phyloP scores from a whole-genome alignment of 2,888 invertebrate genomes.

The Mesoligia furuncula region DNA sequence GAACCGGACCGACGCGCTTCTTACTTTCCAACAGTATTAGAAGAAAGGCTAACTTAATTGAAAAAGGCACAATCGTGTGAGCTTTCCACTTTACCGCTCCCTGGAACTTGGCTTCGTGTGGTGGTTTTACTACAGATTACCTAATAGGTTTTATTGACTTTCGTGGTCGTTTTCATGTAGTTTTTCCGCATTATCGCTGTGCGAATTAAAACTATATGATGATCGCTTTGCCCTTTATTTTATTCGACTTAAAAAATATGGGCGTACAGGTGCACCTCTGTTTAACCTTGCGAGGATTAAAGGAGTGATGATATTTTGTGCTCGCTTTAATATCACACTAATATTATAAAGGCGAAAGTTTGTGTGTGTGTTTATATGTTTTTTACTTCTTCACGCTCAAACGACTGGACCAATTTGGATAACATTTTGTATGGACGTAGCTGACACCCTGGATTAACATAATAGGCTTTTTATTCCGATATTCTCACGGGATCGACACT shows the following conservation, averaged over 20 bases:
- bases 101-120: conserved; percentile 39
- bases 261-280: background rate
- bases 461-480: no score
- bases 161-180: background rate
- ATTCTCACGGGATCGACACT: no score
- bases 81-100: conserved; percentile 47
- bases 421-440: no score
- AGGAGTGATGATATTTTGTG: background rate
- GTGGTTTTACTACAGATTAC: conserved; percentile 42
- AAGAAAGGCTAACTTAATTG: conserved; percentile 67
- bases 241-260: background rate
- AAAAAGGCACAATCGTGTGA: conserved; percentile 64
- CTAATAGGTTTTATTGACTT: conserved; percentile 33
- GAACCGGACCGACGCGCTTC: conserved; percentile 38
- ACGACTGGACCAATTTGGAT: no score
- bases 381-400: no score
- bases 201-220: background rate
- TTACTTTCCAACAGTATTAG: conserved; percentile 64
- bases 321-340: background rate
- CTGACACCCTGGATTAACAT: no score
- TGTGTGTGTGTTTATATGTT: no score
- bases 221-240: background rate
- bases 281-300: background rate
- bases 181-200: background rate
- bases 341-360: no score